Base-by-base conservation (phyloP, 2,113 vertebrate genomes). In the Tenebrosternarchus preto region DNA sequence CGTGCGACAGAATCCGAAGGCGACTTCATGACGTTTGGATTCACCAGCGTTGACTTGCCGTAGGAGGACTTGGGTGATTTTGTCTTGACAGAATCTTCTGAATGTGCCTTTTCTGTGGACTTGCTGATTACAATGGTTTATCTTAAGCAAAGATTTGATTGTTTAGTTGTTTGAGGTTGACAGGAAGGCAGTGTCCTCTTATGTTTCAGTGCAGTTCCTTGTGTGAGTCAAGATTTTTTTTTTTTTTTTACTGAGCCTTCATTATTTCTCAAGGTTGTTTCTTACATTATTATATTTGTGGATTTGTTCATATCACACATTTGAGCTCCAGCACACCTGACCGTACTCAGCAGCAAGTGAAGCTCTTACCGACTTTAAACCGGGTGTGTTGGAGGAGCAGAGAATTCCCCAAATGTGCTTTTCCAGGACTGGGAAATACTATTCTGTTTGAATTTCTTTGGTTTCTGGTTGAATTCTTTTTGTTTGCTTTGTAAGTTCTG, bases 1-100 rank as follows among this genome's bases (percentile, higher is more conserved):
- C 59, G 29, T 39, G n/a, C 59, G 16, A 29, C 76, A 15, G 76
- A 17, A 78, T 9, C 33, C 36, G 33, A 43, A 66, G 33, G 46
- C 63, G 9, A 63, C 68, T 79, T 63, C n/a, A 72, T 31, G 56
- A 60, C 36, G 46, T 68, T 80, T 33, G 57, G 68, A 39, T 59
- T 29, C 31, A 9, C 12, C 29, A 66, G 63, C 64, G 25, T 68
- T 36, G 16, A 68, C 64, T 39, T 68, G 19, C 22, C 22, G n/a
- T 19, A 68, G 64, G 8, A 12, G 20, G 64, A 39, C 64, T 36
- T 63, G 12, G n/a, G 57, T 29, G 61, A 50, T 63, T 15, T 50
- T 46, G 22, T 24, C 17, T 39, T 63, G 36, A 76, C 22, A 29
- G 6, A 9, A n/a, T 50, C 29, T 12, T 25, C 24, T 25, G 8